A percentile compares a stretch with the other conserved stretches of the same genome.
These are phyloP conservation scores for Antechinus flavipes DNA, from an alignment of 2,113 vertebrate species.

Conservation along the genomic window DNA sequence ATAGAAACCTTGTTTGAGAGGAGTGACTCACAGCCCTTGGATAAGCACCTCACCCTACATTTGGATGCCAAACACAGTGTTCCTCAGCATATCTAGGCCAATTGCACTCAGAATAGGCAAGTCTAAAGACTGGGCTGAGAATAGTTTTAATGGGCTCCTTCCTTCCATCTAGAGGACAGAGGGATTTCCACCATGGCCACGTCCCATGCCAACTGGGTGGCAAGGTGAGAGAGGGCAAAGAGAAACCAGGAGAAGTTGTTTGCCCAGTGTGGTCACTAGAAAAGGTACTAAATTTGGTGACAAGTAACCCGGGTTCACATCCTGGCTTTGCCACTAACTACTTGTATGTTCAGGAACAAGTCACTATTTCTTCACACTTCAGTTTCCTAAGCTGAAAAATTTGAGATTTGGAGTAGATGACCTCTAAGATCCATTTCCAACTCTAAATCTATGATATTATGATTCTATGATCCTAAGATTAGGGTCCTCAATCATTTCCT, in stretches of 20 bases:
- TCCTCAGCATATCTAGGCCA: neutral
- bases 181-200: neutral
- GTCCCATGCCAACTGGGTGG: too few species aligned
- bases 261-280: neutral
- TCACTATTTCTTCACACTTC: neutral
- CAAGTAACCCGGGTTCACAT: neutral
- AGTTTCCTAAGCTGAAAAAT: neutral
- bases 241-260: neutral
- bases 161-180: neutral
- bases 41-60: neutral
- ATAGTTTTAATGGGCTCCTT: neutral
- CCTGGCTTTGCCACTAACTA: neutral
- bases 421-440: neutral
- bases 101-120: neutral
- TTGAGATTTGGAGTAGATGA: neutral
- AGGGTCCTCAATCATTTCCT: neutral
- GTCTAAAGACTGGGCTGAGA: neutral
- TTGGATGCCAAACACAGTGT: neutral
- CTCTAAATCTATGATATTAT: neutral
- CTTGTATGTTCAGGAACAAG: neutral
- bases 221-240: neutral
- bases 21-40: neutral
- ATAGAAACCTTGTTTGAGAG: conserved; percentile 51
- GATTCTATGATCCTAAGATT: neutral
- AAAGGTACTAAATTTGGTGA: neutral